Conservation (phyloP, 2,797 vertebrate species). For the Chrosomus eos region DNA sequence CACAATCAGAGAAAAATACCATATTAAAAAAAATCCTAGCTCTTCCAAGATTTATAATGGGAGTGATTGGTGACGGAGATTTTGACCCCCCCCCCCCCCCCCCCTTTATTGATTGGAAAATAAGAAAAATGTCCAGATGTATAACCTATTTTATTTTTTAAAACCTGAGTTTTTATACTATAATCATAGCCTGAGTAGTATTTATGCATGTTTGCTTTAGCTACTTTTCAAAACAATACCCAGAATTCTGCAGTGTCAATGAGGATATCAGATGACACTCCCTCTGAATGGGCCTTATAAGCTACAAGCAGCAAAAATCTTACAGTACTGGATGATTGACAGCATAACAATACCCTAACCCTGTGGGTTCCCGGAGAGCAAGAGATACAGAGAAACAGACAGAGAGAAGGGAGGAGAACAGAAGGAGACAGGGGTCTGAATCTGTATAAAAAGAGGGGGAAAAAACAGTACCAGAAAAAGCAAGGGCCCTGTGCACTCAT, state of each 20-base stretch:
- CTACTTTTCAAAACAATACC: conserved; percentile 34
- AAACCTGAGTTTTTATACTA: no score
- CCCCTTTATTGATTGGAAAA: no score
- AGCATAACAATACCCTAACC: conserved; percentile 65
- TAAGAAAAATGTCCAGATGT: no score
- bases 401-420: conserved; percentile 29
- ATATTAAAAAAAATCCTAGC: no score
- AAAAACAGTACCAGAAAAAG: background rate
- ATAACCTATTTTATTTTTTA: no score
- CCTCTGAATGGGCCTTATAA: conserved; percentile 41
- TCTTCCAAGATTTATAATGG: no score
- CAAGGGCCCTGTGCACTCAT: conserved; percentile 5
- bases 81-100: no score
- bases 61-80: no score
- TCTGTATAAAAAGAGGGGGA: background rate
- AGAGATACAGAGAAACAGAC: conserved; percentile 30
- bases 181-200: no score
- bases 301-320: conserved; percentile 24
- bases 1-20: no score
- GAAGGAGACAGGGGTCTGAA: background rate
- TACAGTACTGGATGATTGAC: conserved; percentile 52
- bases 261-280: conserved; percentile 14
- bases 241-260: conserved; percentile 60
- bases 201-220: background rate
- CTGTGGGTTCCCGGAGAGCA: conserved; percentile 47